A percentile compares a stretch with the other conserved stretches of the same genome.
These are phyloP conservation scores for Rhyzopertha dominica DNA, from an alignment of 1,140 invertebrate genomes.

Conservation along the genomic window DNA sequence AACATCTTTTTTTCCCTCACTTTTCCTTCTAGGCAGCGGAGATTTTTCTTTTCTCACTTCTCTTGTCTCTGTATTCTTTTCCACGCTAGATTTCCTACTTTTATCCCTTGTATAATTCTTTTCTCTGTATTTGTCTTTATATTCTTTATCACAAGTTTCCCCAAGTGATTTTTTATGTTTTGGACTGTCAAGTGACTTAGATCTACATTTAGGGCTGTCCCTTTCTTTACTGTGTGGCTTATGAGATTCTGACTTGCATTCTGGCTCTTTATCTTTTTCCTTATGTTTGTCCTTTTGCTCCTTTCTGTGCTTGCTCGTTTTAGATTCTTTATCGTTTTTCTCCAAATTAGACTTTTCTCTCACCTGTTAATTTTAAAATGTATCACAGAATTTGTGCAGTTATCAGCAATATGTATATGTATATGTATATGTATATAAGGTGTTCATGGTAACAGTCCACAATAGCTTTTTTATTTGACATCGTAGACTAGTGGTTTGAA, in stretches of 20 bases:
- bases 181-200: no score
- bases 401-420: no score
- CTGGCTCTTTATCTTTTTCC: not conserved
- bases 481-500: no score
- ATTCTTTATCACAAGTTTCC: constrained; percentile 3
- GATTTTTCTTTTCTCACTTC: not conserved
- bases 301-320: not conserved
- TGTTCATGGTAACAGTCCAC: no score
- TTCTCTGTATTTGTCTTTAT: constrained; percentile 3
- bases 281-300: constrained; percentile 1
- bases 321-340: not conserved
- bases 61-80: constrained; percentile 10
- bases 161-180: no score
- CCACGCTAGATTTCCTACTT: constrained; percentile 5
- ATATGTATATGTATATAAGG: no score
- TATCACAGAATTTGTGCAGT: no score
- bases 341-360: no score
- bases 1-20: not conserved
- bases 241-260: constrained; percentile 1
- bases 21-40: constrained; percentile 1
- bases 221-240: no score
- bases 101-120: constrained; percentile 2
- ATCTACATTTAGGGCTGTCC: no score
- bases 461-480: no score
- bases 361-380: no score